phyloP scores from a whole-genome alignment of 2,113 vertebrate genomes.

The Amphilophus citrinellus region DNA sequence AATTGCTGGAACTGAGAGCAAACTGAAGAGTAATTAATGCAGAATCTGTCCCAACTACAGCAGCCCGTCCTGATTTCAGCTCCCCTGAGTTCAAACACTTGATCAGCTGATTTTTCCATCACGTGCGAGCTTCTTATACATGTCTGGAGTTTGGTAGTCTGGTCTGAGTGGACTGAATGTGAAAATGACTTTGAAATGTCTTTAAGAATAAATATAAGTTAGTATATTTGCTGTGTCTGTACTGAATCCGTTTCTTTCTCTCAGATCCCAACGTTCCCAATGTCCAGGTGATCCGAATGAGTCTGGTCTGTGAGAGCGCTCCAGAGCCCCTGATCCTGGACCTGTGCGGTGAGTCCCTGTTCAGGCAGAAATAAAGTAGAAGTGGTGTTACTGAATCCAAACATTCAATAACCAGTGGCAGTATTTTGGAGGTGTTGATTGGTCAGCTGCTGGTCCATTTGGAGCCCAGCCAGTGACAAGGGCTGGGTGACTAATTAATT shows the following conservation, averaged over 20 bases:
- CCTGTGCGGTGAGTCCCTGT: conserved; percentile 84
- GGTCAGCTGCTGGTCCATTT: too few species aligned
- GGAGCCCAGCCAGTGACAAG: too few species aligned
- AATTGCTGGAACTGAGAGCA: conserved; percentile 9
- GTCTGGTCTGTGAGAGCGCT: conserved; percentile 85
- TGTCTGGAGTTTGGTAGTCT: not conserved
- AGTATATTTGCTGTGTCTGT: not conserved
- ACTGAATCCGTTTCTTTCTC: not conserved
- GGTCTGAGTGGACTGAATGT: too few species aligned
- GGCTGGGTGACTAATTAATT: too few species aligned
- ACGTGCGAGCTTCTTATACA: not conserved
- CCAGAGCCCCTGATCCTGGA: conserved; percentile 89
- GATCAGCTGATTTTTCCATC: not conserved
- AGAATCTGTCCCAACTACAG: conserved; percentile 36
- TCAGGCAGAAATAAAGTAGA: not conserved
- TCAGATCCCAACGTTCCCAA: conserved; percentile 87
- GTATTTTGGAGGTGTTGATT: too few species aligned
- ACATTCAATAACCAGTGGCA: too few species aligned
- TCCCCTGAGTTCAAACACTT: conserved; percentile 9
- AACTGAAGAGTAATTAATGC: conserved; percentile 60
- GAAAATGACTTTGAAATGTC: rapidly evolving
- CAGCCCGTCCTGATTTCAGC: conserved; percentile 50
- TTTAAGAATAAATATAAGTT: not conserved
- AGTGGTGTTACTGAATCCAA: not conserved
- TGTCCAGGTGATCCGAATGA: conserved; percentile 90